These are phyloP conservation scores for Uloborus plumipes DNA, from an alignment of 2,888 invertebrate genomes.

Conservation along the genomic window DNA sequence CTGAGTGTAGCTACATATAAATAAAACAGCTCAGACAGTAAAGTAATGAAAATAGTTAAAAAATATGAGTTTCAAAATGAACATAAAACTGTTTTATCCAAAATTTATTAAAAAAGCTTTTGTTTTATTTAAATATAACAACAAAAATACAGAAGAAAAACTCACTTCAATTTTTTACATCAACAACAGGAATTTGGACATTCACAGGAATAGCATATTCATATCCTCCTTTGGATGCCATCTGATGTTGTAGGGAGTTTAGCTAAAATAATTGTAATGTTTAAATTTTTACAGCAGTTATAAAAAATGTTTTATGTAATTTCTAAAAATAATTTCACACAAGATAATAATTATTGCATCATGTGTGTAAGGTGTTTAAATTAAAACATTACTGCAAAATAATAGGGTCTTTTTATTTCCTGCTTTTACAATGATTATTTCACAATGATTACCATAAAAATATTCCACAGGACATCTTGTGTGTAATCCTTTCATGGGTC, in stretches of 20 bases:
- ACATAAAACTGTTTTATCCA: neutral
- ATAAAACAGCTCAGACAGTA: no score
- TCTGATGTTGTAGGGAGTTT: conserved; percentile 90
- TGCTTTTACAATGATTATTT: no score
- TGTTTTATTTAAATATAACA: neutral
- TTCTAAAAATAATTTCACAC: neutral
- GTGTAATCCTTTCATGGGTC: no score
- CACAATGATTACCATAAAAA: no score
- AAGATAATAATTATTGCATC: neutral
- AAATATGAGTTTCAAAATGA: neutral
- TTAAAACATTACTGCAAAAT: no score
- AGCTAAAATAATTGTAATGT: conserved; percentile 75
- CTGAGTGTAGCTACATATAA: no score
- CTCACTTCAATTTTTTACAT: conserved; percentile 66
- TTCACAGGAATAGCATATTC: conserved; percentile 77
- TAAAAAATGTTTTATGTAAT: neutral
- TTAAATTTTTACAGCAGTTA: neutral
- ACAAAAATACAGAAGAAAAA: neutral
- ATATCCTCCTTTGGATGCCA: conserved; percentile 96
- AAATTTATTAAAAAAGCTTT: neutral
- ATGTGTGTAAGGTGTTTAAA: neutral
- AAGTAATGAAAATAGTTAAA: no score
- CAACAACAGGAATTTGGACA: conserved; percentile 67
- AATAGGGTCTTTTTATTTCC: no score
- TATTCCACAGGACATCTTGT: no score